These are phyloP conservation scores for Amiota communis DNA, from an alignment of 2,888 invertebrate genomes.

Conservation along the genomic window DNA sequence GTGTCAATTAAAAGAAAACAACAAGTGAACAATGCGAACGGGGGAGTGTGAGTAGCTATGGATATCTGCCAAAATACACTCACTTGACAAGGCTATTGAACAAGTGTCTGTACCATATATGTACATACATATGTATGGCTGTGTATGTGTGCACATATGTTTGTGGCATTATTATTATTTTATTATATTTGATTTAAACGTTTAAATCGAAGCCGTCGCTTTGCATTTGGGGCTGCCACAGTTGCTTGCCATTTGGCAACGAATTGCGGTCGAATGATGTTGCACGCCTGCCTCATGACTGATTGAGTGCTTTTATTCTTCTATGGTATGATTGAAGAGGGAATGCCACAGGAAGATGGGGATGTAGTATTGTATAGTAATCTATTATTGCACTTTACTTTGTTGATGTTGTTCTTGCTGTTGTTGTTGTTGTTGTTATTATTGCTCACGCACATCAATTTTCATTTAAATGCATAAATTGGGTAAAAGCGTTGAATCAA, in stretches of 20 bases:
- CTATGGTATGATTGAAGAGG: neutral
- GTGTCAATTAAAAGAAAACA: constrained; percentile 62
- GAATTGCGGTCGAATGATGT: constrained; percentile 48
- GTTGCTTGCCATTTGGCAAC: constrained; percentile 26
- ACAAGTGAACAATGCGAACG: constrained; percentile 39
- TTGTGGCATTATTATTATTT: constrained; percentile 48
- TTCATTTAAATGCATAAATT: constrained; percentile 43
- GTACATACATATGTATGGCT: too few species aligned
- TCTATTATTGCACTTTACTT: constrained; percentile 20
- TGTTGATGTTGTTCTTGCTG: constrained; percentile 34
- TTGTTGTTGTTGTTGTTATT: constrained; percentile 35
- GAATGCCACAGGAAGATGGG: neutral
- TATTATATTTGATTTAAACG: constrained; percentile 60
- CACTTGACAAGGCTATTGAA: constrained; percentile 1
- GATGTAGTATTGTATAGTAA: constrained; percentile 5
- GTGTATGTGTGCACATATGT: neutral
- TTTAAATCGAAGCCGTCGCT: constrained; percentile 45
- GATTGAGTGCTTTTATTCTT: neutral
- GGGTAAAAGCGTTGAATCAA: constrained; percentile 48
- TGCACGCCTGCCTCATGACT: neutral
- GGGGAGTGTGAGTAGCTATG: constrained; percentile 29
- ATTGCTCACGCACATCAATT: constrained; percentile 36
- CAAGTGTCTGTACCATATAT: neutral
- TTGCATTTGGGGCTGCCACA: constrained; percentile 11
- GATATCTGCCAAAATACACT: constrained; percentile 24